Evolutionary conservation across 2,797 vertebrate species (phyloP).

Genomic region (Coracias cyanogaster): DNA sequence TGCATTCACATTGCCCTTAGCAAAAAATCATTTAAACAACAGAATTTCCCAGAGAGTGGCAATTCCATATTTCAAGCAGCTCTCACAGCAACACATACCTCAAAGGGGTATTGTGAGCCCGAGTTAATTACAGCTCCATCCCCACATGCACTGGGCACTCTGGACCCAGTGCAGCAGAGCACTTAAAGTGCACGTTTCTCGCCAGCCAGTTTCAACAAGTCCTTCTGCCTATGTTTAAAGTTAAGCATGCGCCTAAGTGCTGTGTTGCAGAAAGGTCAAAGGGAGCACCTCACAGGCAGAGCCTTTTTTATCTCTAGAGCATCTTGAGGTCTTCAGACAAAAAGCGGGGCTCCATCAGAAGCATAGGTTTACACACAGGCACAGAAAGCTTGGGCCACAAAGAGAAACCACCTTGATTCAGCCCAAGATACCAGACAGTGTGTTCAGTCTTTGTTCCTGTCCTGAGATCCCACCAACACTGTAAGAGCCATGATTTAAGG

Average conservation of each 20-base stretch:
- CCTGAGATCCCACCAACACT: background rate
- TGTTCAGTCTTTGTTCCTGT: background rate
- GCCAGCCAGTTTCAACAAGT: accelerated
- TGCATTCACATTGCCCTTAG: accelerated
- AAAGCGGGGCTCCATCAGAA: background rate
- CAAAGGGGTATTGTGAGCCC: background rate
- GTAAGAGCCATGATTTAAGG: background rate
- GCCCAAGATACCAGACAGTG: background rate
- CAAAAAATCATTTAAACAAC: background rate
- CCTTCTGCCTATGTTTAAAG: background rate
- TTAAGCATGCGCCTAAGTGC: accelerated
- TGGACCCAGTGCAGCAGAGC: background rate
- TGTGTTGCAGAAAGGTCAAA: background rate
- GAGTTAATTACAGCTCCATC: background rate
- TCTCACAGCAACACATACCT: background rate
- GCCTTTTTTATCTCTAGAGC: background rate
- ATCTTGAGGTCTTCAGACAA: background rate
- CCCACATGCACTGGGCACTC: background rate
- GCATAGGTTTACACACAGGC: background rate
- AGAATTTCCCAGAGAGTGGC: background rate
- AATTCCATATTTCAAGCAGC: background rate
- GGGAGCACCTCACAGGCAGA: background rate
- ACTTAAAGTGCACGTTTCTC: background rate
- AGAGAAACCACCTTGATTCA: background rate
- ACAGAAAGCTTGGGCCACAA: background rate